phyloP scores from a whole-genome alignment of 2,113 vertebrate genomes.

The Cyprinodon tularosa region DNA sequence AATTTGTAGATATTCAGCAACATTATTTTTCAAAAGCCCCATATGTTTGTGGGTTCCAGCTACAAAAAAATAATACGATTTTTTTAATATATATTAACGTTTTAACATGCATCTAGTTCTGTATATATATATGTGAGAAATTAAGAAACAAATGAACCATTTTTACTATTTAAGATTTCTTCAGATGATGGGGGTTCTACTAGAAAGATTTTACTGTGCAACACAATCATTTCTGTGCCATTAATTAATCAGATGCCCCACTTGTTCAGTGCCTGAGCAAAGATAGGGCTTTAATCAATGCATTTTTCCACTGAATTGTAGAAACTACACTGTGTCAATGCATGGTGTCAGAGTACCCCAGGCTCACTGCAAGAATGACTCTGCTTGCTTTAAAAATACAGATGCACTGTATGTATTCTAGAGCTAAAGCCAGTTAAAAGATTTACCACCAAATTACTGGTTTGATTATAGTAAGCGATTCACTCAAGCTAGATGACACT shows the following conservation, averaged over 20 bases:
- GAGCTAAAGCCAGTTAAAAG: neutral
- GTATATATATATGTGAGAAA: no score
- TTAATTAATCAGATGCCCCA: conserved; percentile 42
- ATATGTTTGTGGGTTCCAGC: no score
- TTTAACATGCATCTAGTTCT: no score
- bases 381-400: conserved; percentile 16
- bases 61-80: no score
- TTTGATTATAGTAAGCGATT: neutral
- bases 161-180: no score
- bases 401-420: neutral
- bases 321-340: conserved; percentile 18
- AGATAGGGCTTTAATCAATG: conserved; percentile 23
- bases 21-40: no score
- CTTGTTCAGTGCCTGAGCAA: conserved; percentile 14
- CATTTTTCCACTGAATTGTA: conserved; percentile 28
- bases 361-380: neutral
- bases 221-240: conserved; percentile 40
- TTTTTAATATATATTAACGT: no score
- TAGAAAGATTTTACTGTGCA: conserved; percentile 6
- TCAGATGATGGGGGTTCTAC: neutral
- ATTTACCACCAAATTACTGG: neutral
- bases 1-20: no score
- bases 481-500: neutral
- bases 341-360: conserved; percentile 9
- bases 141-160: no score